These are phyloP conservation scores for Watsonalla binaria DNA, from an alignment of 2,888 invertebrate genomes.

Conservation along the genomic window DNA sequence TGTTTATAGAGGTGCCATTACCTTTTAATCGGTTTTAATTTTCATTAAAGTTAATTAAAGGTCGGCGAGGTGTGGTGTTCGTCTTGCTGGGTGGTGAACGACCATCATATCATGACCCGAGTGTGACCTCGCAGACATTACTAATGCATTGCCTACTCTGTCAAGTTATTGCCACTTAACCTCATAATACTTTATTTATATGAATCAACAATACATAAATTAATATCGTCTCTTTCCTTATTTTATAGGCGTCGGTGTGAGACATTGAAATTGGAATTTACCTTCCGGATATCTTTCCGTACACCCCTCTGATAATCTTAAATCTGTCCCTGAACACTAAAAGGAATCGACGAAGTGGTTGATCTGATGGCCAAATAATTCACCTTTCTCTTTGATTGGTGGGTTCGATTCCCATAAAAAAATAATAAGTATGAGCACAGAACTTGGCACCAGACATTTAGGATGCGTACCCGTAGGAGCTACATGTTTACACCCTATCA, in stretches of 20 bases:
- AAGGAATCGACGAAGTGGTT: too few relatives aligned
- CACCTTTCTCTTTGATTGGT: too few relatives aligned
- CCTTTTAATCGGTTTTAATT: background rate
- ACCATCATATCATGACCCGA: background rate
- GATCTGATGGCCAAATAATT: too few relatives aligned
- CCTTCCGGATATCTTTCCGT: background rate
- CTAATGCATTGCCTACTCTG: slow-evolving; percentile 1
- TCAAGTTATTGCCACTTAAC: background rate
- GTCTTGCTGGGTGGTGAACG: background rate
- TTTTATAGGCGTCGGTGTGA: background rate
- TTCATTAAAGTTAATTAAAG: background rate
- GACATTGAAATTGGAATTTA: background rate
- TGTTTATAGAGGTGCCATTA: slow-evolving; percentile 24
- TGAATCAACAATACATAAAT: background rate
- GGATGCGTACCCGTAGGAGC: too few relatives aligned
- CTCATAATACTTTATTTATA: background rate
- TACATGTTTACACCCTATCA: too few relatives aligned
- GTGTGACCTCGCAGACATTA: background rate
- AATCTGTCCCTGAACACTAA: too few relatives aligned
- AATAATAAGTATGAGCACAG: too few relatives aligned
- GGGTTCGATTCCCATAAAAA: too few relatives aligned
- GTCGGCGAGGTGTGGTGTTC: background rate
- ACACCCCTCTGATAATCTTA: background rate
- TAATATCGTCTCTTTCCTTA: background rate
- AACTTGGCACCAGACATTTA: too few relatives aligned